Base-by-base conservation (phyloP, 2,888 invertebrate species). In the Acrocera orbiculus region DNA sequence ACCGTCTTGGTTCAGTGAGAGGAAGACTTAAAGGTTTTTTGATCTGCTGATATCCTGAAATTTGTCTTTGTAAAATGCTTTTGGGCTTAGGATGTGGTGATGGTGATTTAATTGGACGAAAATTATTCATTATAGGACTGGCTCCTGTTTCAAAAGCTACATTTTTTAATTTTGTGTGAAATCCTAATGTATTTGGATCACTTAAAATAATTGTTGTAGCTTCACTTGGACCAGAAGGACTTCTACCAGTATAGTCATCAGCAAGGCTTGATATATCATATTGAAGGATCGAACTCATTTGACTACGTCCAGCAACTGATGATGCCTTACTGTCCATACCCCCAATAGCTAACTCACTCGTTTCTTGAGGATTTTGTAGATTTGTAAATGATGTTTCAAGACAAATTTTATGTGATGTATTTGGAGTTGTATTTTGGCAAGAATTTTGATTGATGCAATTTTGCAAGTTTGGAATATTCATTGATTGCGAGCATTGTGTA, bases 351-450 rank as follows among this genome's bases (percentile, higher is more conserved):
- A 42, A 20, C 15, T 36, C 39, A n/a, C 33, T 26, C 24, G 40
- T 30, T 25, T 50, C 50, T n/a, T 58, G 53, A 2, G 66, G 66
- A 45, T 67, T 69, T 47, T 70, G 72, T 19, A 76, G 56, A 40
- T 74, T 75, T 16, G 78, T 76, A 57, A 80, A 80, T 47, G 77
- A 78, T 9, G 80, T 79, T 56, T 81, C 81, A 39, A 79, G 62
- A 48, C 71, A 74, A 27, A 78, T 57, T 40, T 67, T 63, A 41
- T 68, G 69, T 39, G 65, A 65, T 11, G 64, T 60, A 10, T 62
- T 56, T 34, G 66, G 67, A 23, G 66, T 66, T 22, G 61, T 51
- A 43, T 61, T 37, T n/a, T n/a, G n/a, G n/a, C n/a, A n/a, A 34
- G 49, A 49, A 36, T 54, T 56, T 15, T 35, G 37, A 43, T 70